Evolutionary conservation across 2,888 invertebrate species (phyloP), one percentile per base, ranked within the genome.

Genomic region (Syrista parreyssii): DNA sequence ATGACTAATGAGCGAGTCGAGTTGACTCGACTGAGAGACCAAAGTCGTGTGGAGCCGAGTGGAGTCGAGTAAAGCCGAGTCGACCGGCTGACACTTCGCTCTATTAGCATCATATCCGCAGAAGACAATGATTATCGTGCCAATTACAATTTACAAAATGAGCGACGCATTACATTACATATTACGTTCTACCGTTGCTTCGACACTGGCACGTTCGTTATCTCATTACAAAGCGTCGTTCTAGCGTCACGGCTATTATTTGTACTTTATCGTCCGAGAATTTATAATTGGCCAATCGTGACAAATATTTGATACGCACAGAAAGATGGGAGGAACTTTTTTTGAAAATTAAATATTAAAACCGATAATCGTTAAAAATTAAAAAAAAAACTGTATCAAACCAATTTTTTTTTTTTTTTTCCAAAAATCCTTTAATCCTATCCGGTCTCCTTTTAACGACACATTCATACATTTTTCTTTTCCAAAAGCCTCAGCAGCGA

Each of bases 91-190:
- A 78, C 78, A 75, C 78, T 75, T 75, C 75, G 73, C 75, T 78
- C 78, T 75, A 75, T 78, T 73, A 78, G 78, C 78, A 78, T 78
- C 78, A 75, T 78, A 75, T 75, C 78, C 78, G 75, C 68, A 32
- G 31, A 75, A 30, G 75, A 35, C 34, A 74, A 74, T 74, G 36
- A 35, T 35, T 35, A 33, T 36, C 74, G 36, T 74, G 36, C 75
- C 75, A 75, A 78, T 78, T 78, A 78, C 75, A 55, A 78, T 78
- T 75, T 75, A 40, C 72, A 33, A 73, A 78, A 75, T 55, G 69
- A 75, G 75, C 33, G 15, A 31, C n/a, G 68, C 55, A 69, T 36
- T 68, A 77, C 75, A 15, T 32, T 33, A 72, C 33, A 31, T 72
- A 71, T 35, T n/a, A 11, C 32, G 71, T 71, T 32, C 71, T 32